These are phyloP conservation scores for Hypsibius dujardini DNA, from an alignment of 1,140 invertebrate genomes.

Conservation along the genomic window DNA sequence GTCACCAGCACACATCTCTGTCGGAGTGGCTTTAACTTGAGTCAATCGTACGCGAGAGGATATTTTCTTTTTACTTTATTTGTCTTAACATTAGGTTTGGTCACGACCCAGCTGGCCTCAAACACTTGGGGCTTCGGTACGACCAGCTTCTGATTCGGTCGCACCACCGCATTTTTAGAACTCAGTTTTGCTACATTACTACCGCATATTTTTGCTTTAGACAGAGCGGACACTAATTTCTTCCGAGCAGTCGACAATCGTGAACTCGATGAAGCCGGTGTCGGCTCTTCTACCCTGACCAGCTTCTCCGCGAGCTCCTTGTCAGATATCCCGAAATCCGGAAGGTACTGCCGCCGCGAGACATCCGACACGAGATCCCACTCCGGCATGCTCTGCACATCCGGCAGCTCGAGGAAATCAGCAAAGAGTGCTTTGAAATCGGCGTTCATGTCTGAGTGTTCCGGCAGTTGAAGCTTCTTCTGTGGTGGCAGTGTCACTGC, in stretches of 20 bases:
- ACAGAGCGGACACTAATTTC: not conserved
- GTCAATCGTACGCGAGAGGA: too few species aligned
- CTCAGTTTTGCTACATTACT: not conserved
- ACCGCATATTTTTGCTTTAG: not conserved
- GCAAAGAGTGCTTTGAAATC: not conserved
- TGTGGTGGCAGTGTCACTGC: not conserved
- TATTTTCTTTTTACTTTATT: constrained; percentile 2
- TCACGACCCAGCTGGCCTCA: not conserved
- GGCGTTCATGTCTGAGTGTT: not conserved
- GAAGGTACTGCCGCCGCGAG: too few species aligned
- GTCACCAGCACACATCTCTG: too few species aligned
- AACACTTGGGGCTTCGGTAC: constrained; percentile 3
- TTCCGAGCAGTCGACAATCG: not conserved
- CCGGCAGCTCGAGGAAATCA: not conserved
- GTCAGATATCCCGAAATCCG: not conserved
- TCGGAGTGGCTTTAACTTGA: too few species aligned
- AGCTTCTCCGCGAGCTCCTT: not conserved
- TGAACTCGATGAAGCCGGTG: not conserved
- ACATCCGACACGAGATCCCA: not conserved
- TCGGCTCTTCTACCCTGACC: not conserved
- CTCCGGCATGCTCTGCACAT: constrained; percentile 3
- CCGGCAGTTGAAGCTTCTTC: not conserved
- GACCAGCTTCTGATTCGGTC: not conserved
- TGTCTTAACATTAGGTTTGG: constrained; percentile 4
- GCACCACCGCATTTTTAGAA: not conserved